Evolutionary conservation across 2,888 invertebrate species (phyloP), one percentile per base, ranked within the genome.

Genomic region (Ametastegia equiseti): DNA sequence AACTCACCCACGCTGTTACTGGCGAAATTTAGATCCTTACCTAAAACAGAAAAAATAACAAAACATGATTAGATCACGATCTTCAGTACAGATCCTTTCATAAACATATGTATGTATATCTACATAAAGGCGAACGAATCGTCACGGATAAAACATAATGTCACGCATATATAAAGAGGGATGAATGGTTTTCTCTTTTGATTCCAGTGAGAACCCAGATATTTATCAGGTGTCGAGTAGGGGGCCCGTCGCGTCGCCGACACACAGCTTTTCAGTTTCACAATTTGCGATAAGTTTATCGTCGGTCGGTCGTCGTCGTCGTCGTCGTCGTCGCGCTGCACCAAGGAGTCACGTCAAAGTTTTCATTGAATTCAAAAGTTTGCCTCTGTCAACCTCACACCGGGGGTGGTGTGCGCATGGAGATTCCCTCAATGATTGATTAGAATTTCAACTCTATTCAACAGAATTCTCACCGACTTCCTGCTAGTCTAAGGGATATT

Each of bases 11-110:
- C 88, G 85, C 88, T 89, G 89, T 89, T 91, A 91, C 88, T 90
- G 89, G 89, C 88, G 89, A 88, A 90, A 91, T 89, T 91, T 89
- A 87, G 90, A 90, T 91, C 91, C 91, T 91, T 91, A 91, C 91
- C 91, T 91, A 88, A 80, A 91, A 91, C 88, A 84, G 83, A 84
- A 83, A 83, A 84, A 83, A 84, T 83, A 83, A 80, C 27, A 27
- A 23, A 60, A 60, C 33, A 3, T 75, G 33, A 54, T 39, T 75
- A 75, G 36, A 75, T n/a, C 5, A 19, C 1, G 27, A 75, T 75
- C 36, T 33, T 19, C 0, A 19, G 50, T 9, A 33, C 19, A n/a
- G 27, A 73, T 73, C 73, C 9, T 0, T 19, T 0, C 15, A 13
- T 65, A 1, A 7, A 50, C 6, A 15, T n/a, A 63, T 0, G n/a